Evolutionary conservation across 2,113 vertebrate species (phyloP).

Genomic region (Prionailurus viverrinus): DNA sequence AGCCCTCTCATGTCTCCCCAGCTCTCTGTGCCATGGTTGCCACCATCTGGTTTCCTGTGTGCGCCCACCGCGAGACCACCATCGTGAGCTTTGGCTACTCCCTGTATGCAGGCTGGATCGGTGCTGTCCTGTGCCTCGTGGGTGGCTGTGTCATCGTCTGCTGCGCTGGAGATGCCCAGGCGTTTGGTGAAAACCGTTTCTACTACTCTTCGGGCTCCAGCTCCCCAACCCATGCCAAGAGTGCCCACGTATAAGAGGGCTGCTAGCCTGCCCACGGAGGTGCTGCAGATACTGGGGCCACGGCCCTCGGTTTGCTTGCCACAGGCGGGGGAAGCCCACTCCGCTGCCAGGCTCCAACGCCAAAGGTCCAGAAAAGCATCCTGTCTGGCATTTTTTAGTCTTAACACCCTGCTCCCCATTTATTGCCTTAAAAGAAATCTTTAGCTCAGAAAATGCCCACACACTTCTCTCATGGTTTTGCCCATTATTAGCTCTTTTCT

Average conservation of each 20-base stretch:
- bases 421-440: constrained; percentile 82
- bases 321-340: background rate
- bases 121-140: constrained; percentile 93
- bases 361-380: constrained; percentile 81
- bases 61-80: constrained; percentile 90
- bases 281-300: constrained; percentile 78
- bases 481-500: constrained; percentile 24
- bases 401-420: constrained; percentile 51
- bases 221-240: constrained; percentile 95
- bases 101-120: constrained; percentile 96
- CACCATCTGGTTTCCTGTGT: constrained; percentile 96
- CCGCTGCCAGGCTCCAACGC: constrained; percentile 75
- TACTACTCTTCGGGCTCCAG: constrained; percentile 94
- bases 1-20: constrained; percentile 81
- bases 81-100: constrained; percentile 97
- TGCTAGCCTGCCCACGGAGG: constrained; percentile 56
- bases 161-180: constrained; percentile 88
- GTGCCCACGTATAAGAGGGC: constrained; percentile 91
- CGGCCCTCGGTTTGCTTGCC: constrained; percentile 69
- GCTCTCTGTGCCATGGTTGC: constrained; percentile 92
- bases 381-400: constrained; percentile 76
- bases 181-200: constrained; percentile 94
- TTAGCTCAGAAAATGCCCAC: constrained; percentile 68
- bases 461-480: background rate
- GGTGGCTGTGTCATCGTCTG: constrained; percentile 92